Conservation (phyloP, 1,140 invertebrate species). For the Heliconius melpomene region DNA sequence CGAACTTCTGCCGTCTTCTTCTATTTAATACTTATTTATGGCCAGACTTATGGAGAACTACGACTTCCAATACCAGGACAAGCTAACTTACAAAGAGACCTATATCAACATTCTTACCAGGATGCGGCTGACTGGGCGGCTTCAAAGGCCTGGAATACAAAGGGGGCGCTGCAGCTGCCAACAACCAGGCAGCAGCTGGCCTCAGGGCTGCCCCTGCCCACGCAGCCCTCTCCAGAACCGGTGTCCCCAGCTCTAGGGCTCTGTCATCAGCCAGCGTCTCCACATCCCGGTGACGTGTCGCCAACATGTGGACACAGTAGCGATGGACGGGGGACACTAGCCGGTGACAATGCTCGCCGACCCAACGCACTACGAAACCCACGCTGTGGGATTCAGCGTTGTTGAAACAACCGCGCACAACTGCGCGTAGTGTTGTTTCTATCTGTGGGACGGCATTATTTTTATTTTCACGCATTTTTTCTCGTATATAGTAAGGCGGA, state of each 20-base stretch:
- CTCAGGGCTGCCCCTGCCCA: constrained; percentile 79
- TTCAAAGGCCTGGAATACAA: constrained; percentile 84
- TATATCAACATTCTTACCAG: constrained; percentile 15
- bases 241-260: constrained; percentile 87
- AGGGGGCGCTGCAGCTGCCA: constrained; percentile 87
- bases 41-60: no score
- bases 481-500: no score
- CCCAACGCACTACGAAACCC: constrained; percentile 90
- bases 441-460: constrained; percentile 69
- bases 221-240: constrained; percentile 84
- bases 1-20: no score
- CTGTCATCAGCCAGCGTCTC: constrained; percentile 80
- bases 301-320: constrained; percentile 88
- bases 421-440: constrained; percentile 85
- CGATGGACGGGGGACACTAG: constrained; percentile 89
- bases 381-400: constrained; percentile 87
- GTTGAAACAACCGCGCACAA: constrained; percentile 90
- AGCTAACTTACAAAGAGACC: no score
- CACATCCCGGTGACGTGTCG: constrained; percentile 87
- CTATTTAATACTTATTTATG: no score
- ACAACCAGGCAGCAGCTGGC: constrained; percentile 89
- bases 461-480: no score
- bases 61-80: no score
- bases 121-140: constrained; percentile 41
- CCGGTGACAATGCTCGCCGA: constrained; percentile 88